Evolutionary conservation across 2,888 invertebrate genomes (phyloP), one percentile per base, ranked within the genome.

Genomic region (Junonia oenone): DNA sequence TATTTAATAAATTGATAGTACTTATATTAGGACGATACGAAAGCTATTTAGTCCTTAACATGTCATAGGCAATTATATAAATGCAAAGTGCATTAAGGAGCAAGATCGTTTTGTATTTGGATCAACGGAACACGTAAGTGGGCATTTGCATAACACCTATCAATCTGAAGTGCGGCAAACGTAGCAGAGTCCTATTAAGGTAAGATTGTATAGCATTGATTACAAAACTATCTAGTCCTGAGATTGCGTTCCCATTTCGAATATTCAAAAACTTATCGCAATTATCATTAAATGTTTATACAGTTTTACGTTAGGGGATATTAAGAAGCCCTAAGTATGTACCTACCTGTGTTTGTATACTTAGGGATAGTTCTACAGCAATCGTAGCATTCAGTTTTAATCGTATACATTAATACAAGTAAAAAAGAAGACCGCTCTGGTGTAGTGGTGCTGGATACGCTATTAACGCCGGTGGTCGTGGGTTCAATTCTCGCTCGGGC

Each of bases 61-160:
- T 55, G 35, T 47, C 50, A 52, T 19, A 51, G 45, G 35, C 49
- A 52, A 56, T 57, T 60, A 49, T 55, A 56, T 51, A 46, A 50
- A 58, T 52, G 46, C 22, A 31, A 49, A 55, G 37, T 52, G 45
- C 35, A 40, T 49, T 51, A 58, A 54, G 54, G 51, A 45, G 22
- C 22, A 45, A 38, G 37, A 19, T 48, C 33, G 47, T 35, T 27
- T 33, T 47, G 55, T 50, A 55, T 52, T 52, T 37, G 46, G 62
- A 59, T 59, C 59, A 59, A 33, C 46, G 52, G 56, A 48, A 56
- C 58, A 31, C 52, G 48, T 58, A 56, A 63, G 63, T 62, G 63
- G 53, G 55, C 46, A 62, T 63, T 63, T 62, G 62, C 63, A 62
- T 63, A 63, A 63, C 59, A 58, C 63, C 62, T 55, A 52, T 58